These are phyloP conservation scores for Callipepla californica DNA, from an alignment of 2,113 vertebrate species.

Conservation along the genomic window DNA sequence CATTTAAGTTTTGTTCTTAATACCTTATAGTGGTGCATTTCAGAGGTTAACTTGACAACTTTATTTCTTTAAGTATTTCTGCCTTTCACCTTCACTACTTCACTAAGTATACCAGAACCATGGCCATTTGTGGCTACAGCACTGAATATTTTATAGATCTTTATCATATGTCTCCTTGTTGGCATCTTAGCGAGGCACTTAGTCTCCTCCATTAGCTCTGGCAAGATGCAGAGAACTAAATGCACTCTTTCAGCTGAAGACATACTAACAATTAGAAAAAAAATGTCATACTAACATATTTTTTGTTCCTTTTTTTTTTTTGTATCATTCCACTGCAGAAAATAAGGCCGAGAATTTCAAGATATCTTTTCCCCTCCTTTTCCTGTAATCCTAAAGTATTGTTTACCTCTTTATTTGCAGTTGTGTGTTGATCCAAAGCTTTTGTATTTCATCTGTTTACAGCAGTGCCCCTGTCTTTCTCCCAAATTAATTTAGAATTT, in stretches of 20 bases:
- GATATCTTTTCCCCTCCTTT: not conserved
- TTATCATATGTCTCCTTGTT: not conserved
- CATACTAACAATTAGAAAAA: not conserved
- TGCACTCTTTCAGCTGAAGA: not conserved
- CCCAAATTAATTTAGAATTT: constrained; percentile 38
- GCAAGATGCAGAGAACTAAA: not conserved
- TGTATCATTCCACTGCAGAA: not conserved
- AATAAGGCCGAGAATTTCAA: not conserved
- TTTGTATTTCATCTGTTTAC: constrained; percentile 18
- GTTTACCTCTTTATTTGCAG: not conserved
- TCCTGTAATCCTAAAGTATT: not conserved
- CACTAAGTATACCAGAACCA: not conserved
- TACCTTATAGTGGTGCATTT: not conserved
- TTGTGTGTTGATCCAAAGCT: not conserved
- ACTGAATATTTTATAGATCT: not conserved
- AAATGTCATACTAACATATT: not conserved
- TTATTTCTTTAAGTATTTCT: not conserved
- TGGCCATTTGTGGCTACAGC: not conserved
- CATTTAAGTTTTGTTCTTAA: not conserved
- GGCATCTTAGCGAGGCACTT: not conserved
- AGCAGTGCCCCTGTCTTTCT: not conserved
- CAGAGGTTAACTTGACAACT: not conserved
- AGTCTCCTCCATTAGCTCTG: not conserved
- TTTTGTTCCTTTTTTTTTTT: not conserved
- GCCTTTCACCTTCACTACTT: not conserved